Evolutionary conservation across 2,797 vertebrate genomes (phyloP).

Genomic region (Geotrypetes seraphini): DNA sequence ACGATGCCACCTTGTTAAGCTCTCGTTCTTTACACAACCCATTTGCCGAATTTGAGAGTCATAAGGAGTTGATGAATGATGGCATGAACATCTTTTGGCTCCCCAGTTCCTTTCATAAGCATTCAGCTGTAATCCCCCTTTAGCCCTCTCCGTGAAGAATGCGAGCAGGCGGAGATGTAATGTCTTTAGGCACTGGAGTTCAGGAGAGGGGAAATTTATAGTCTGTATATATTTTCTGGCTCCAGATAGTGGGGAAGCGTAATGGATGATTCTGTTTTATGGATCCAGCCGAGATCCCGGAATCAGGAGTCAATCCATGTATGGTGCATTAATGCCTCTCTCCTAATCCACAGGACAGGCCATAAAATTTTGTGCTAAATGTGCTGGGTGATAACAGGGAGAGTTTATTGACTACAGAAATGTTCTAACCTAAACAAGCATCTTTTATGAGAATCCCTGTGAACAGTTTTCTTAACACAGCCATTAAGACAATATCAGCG

Average conservation of each 20-base stretch:
- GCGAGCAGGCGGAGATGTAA: constrained; percentile 37
- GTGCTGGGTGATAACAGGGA: constrained; percentile 34
- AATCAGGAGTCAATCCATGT: constrained; percentile 56
- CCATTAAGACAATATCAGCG: constrained; percentile 8
- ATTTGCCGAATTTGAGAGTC: constrained; percentile 37
- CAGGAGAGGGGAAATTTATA: constrained; percentile 64
- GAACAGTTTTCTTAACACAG: constrained; percentile 6
- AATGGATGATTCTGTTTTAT: constrained; percentile 65
- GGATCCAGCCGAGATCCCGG: constrained; percentile 41
- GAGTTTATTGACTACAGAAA: constrained; percentile 39
- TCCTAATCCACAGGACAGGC: constrained; percentile 36
- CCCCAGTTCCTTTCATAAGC: constrained; percentile 26
- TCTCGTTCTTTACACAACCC: constrained; percentile 34
- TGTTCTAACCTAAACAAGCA: constrained; percentile 28
- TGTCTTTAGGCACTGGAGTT: constrained; percentile 32
- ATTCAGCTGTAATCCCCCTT: constrained; percentile 26
- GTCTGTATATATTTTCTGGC: constrained; percentile 83
- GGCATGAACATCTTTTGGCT: constrained; percentile 29
- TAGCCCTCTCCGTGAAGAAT: constrained; percentile 41
- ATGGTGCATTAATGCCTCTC: constrained; percentile 48
- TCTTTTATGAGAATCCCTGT: constrained; percentile 32
- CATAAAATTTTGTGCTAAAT: constrained; percentile 44
- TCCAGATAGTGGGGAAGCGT: constrained; percentile 70
- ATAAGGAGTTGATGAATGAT: constrained; percentile 46
- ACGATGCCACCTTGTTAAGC: constrained; percentile 40